These are phyloP conservation scores for Sepioteuthis lessoniana DNA, from an alignment of 2,888 invertebrate genomes.

Conservation along the genomic window DNA sequence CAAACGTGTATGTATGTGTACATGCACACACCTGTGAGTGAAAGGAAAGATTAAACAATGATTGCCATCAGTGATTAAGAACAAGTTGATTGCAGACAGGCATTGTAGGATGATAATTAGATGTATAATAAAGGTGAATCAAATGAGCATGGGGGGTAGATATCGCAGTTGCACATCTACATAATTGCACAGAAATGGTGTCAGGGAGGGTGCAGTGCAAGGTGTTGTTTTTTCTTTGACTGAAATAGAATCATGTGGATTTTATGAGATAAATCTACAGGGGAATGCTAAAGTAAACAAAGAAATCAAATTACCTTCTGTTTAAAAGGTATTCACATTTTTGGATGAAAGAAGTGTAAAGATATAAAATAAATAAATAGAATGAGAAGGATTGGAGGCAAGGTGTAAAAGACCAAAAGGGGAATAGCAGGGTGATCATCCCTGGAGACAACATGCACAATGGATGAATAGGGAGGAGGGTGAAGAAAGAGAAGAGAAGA, in stretches of 20 bases:
- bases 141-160: not conserved
- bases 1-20: too few relatives aligned
- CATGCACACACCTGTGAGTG: too few relatives aligned
- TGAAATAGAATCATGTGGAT: not conserved
- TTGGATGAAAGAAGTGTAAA: not conserved
- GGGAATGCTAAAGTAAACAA: too few relatives aligned
- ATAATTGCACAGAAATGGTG: not conserved
- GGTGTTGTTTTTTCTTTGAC: not conserved
- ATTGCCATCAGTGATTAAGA: too few relatives aligned
- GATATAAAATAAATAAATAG: not conserved
- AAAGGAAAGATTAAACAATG: too few relatives aligned
- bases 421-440: not conserved
- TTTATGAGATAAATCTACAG: too few relatives aligned
- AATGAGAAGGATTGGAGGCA: not conserved
- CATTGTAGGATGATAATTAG: not conserved
- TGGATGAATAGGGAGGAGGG: not conserved
- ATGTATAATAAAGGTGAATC: not conserved
- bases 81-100: not conserved
- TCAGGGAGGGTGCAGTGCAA: not conserved
- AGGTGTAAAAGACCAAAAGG: not conserved
- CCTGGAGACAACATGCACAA: not conserved
- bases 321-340: not conserved
- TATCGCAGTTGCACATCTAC: not conserved
- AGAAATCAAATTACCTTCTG: not conserved
- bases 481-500: too few relatives aligned